Conservation (phyloP, 2,888 invertebrate genomes). For the Harpalus rufipes region DNA sequence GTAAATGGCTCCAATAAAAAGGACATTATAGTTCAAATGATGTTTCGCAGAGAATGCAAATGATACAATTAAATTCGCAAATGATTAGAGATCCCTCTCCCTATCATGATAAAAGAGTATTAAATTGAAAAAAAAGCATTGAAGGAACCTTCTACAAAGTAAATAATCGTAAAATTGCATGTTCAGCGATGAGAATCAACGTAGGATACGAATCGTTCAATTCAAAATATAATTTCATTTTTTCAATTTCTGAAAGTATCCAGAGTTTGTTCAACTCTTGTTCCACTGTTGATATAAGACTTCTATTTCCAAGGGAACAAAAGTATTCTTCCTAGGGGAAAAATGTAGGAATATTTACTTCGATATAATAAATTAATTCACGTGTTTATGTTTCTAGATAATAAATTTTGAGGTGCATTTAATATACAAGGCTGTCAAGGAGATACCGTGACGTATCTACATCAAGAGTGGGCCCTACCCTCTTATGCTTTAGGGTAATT, state of each 20-base stretch:
- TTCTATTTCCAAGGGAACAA: constrained; percentile 9
- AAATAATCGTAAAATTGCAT: constrained; percentile 51
- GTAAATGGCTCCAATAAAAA: neutral
- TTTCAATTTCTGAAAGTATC: constrained; percentile 13
- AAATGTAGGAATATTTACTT: constrained; percentile 26
- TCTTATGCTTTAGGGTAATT: constrained; percentile 62
- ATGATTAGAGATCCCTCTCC: neutral
- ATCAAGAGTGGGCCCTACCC: constrained; percentile 56
- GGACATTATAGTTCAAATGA: neutral
- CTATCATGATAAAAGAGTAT: neutral
- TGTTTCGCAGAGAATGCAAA: neutral
- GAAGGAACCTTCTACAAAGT: constrained; percentile 8
- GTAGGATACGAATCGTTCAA: neutral
- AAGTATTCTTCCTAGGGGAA: constrained; percentile 8
- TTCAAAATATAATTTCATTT: constrained; percentile 39
- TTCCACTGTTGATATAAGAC: constrained; percentile 19
- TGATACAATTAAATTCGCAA: neutral
- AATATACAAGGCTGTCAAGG: constrained; percentile 24
- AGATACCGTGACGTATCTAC: constrained; percentile 60
- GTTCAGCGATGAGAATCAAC: constrained; percentile 24
- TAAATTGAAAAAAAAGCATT: constrained; percentile 16
- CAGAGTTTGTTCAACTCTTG: constrained; percentile 13
- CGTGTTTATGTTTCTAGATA: constrained; percentile 30
- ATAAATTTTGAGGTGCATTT: constrained; percentile 32
- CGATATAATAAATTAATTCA: constrained; percentile 19